These are phyloP conservation scores for Lysandra bellargus DNA, from an alignment of 2,888 invertebrate genomes.

Conservation along the genomic window DNA sequence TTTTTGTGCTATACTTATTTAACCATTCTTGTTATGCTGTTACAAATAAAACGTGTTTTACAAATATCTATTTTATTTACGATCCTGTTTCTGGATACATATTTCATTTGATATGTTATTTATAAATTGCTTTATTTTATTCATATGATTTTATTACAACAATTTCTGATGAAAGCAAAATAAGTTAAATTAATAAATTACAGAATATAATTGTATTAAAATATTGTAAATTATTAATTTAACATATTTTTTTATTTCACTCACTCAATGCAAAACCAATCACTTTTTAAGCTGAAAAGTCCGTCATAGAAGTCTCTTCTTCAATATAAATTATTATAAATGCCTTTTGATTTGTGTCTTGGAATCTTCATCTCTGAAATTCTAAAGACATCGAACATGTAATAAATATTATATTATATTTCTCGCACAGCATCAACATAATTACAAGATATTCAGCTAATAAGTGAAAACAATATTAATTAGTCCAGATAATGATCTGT, in stretches of 20 bases:
- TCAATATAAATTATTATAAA: too few species aligned
- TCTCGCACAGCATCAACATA: not conserved
- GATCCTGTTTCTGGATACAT: not conserved
- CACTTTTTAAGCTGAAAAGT: not conserved
- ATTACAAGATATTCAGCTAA: conserved; percentile 14
- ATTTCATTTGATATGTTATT: not conserved
- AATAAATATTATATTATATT: conserved; percentile 1
- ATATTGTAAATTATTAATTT: too few species aligned
- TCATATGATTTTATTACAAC: not conserved
- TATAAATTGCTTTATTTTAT: not conserved
- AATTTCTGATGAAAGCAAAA: not conserved
- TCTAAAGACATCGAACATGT: not conserved
- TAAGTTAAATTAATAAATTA: not conserved
- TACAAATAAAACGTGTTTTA: conserved; percentile 24
- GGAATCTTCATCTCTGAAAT: too few species aligned
- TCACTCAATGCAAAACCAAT: not conserved
- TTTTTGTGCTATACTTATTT: conserved; percentile 26
- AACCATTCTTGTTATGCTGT: conserved; percentile 27
- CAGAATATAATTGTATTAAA: not conserved
- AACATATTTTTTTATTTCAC: not conserved
- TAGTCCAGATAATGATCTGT: conserved; percentile 35
- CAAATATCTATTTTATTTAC: conserved; percentile 5
- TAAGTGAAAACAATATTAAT: conserved; percentile 31
- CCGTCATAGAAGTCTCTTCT: not conserved
- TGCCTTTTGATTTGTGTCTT: too few species aligned